A percentile compares a stretch with the other conserved stretches of the same genome.
Evolutionary conservation across 2,888 invertebrate species (phyloP).

Genomic region (Monochamus alternatus): DNA sequence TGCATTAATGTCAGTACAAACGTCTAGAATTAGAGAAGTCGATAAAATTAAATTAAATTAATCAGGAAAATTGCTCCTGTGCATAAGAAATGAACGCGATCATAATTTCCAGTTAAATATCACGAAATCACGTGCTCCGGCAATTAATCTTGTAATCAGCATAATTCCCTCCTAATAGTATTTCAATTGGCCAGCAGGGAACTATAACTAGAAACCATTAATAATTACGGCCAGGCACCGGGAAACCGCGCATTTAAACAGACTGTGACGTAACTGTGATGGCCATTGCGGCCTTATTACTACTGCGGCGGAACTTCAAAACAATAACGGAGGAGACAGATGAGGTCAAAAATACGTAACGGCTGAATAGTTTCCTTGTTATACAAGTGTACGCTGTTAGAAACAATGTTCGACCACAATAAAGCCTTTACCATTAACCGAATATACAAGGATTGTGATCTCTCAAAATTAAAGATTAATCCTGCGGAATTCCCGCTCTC

Average conservation of each 20-base stretch:
- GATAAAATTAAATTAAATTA: background rate
- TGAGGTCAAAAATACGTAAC: constrained; percentile 35
- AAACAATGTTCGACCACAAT: constrained; percentile 47
- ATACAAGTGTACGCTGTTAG: constrained; percentile 25
- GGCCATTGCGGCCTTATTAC: constrained; percentile 49
- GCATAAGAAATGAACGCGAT: background rate
- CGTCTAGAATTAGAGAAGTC: background rate
- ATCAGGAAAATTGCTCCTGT: background rate
- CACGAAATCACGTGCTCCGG: constrained; percentile 15
- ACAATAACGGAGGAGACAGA: constrained; percentile 35
- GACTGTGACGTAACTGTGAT: constrained; percentile 51
- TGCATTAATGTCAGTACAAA: too few relatives aligned
- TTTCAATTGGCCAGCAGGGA: constrained; percentile 47
- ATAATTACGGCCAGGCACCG: constrained; percentile 51
- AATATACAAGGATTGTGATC: constrained; percentile 46
- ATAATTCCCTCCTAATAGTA: constrained; percentile 48
- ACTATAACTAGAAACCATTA: constrained; percentile 54
- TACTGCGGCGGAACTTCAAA: constrained; percentile 38
- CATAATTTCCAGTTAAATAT: constrained; percentile 12
- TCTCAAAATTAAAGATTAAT: constrained; percentile 52
- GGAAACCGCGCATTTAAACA: constrained; percentile 50
- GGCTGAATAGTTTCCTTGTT: constrained; percentile 38
- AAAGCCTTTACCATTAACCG: constrained; percentile 39
- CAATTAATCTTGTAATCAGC: constrained; percentile 46
- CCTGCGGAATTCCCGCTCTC: constrained; percentile 51